phyloP scores from a whole-genome alignment of 2,113 vertebrate genomes.

The Nansenia antarctica region DNA sequence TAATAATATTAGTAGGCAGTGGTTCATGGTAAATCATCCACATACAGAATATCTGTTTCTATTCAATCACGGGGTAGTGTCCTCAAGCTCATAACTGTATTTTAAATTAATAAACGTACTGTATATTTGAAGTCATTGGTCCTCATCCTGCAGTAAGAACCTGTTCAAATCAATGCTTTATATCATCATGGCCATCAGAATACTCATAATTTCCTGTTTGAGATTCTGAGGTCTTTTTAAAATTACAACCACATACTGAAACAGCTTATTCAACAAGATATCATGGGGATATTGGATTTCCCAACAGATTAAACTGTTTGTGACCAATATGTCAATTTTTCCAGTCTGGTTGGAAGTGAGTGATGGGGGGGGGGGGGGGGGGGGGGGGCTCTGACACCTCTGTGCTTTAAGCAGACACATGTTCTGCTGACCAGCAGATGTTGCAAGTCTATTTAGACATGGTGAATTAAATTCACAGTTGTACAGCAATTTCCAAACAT shows the following conservation, averaged over 20 bases:
- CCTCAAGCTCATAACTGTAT: background rate
- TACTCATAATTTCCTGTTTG: slow-evolving; percentile 66
- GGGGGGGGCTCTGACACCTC: slow-evolving; percentile 43
- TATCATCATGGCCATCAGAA: too few relatives aligned
- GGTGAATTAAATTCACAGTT: slow-evolving; percentile 41
- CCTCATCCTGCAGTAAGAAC: too few relatives aligned
- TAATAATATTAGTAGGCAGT: too few relatives aligned
- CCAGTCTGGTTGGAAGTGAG: slow-evolving; percentile 46
- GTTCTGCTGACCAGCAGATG: slow-evolving; percentile 62
- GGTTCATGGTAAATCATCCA: too few relatives aligned
- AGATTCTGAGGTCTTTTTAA: slow-evolving; percentile 58
- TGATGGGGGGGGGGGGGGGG: slow-evolving; percentile 1
- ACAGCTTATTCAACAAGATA: slow-evolving; percentile 69
- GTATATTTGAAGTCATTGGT: too few relatives aligned
- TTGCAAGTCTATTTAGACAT: slow-evolving; percentile 29
- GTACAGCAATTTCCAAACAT: slow-evolving; percentile 52
- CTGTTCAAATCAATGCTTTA: too few relatives aligned
- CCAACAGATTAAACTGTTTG: slow-evolving; percentile 65
- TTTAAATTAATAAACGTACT: background rate
- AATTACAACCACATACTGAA: slow-evolving; percentile 55
- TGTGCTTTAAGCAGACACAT: slow-evolving; percentile 41
- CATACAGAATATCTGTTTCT: too few relatives aligned
- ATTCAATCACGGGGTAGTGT: too few relatives aligned
- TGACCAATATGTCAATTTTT: slow-evolving; percentile 67
- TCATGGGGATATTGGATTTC: slow-evolving; percentile 71